Percentiles rank a stretch among this genome's conserved stretches.
Evolutionary conservation across 2,797 vertebrate genomes (phyloP).

Genomic region (Pygocentrus nattereri): DNA sequence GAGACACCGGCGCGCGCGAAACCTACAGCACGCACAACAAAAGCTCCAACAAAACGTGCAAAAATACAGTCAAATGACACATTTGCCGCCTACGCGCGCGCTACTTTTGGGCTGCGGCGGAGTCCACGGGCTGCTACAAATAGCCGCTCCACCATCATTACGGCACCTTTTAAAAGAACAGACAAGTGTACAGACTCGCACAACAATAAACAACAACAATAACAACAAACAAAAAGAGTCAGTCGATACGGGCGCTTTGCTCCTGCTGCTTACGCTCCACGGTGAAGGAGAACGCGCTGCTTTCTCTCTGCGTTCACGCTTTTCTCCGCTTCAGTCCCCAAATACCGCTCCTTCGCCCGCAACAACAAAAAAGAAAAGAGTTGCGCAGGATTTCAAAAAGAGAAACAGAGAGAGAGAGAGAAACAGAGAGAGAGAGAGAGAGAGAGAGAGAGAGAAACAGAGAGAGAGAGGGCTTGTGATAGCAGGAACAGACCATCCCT

Average conservation of each 20-base stretch:
- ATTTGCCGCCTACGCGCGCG: constrained; percentile 17
- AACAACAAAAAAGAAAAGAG: not conserved
- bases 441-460: not conserved
- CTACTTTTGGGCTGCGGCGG: constrained; percentile 28
- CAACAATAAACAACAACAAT: constrained; percentile 32
- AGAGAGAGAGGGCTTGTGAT: not conserved
- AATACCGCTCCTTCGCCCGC: constrained; percentile 61
- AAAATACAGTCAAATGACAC: constrained; percentile 6
- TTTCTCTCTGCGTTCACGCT: constrained; percentile 74
- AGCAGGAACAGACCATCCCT: constrained; percentile 42
- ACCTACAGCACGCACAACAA: constrained; percentile 11
- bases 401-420: not conserved
- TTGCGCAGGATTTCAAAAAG: not conserved
- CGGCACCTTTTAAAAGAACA: constrained; percentile 23
- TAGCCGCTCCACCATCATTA: constrained; percentile 23
- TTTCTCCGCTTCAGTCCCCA: constrained; percentile 66
- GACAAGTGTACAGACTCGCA: constrained; percentile 44
- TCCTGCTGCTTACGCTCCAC: constrained; percentile 37
- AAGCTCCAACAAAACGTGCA: not conserved
- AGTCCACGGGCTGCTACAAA: not conserved
- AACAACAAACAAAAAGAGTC: constrained; percentile 38
- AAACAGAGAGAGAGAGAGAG: not conserved
- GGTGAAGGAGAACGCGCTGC: not conserved
- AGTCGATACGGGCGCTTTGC: constrained; percentile 35
- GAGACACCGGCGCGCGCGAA: not conserved